Evolutionary conservation across 2,888 invertebrate species (phyloP).

Genomic region (Trisateles emortualis): DNA sequence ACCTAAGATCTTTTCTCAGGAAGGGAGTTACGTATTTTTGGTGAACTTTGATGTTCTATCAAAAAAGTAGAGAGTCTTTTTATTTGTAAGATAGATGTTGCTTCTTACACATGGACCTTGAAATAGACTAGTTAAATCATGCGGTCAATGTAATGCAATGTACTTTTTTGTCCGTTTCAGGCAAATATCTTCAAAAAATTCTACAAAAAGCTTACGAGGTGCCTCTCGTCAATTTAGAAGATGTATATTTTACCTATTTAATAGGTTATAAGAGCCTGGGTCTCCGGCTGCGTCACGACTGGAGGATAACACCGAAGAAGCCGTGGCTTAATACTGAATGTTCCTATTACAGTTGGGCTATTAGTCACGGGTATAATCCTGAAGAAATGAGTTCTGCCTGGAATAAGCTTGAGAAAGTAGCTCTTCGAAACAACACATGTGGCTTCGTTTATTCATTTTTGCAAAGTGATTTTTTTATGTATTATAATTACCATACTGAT

Average conservation of each 20-base stretch:
- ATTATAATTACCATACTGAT: conserved; percentile 23
- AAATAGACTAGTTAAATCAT: not conserved
- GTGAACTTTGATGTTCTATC: too few species aligned
- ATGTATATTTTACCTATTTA: conserved; percentile 91
- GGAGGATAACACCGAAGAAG: conserved; percentile 78
- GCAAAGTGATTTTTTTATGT: conserved; percentile 54
- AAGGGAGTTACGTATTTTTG: too few species aligned
- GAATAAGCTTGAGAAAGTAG: conserved; percentile 42
- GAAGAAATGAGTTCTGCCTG: conserved; percentile 58
- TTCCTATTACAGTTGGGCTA: conserved; percentile 61
- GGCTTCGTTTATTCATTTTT: conserved; percentile 47
- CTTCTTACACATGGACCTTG: too few species aligned
- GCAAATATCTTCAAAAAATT: conserved; percentile 66
- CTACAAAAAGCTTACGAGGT: conserved; percentile 83
- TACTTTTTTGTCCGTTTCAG: conserved; percentile 49
- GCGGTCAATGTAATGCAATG: not conserved
- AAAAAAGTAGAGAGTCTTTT: too few species aligned
- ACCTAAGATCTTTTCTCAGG: too few species aligned
- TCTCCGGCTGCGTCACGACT: conserved; percentile 84
- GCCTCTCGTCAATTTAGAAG: conserved; percentile 89
- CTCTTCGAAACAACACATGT: conserved; percentile 45
- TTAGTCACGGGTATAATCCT: conserved; percentile 61
- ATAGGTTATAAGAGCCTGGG: conserved; percentile 85
- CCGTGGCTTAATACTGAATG: conserved; percentile 54
- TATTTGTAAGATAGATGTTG: too few species aligned